phyloP scores from a whole-genome alignment of 1,140 invertebrate species.

The Onthophagus taurus region DNA sequence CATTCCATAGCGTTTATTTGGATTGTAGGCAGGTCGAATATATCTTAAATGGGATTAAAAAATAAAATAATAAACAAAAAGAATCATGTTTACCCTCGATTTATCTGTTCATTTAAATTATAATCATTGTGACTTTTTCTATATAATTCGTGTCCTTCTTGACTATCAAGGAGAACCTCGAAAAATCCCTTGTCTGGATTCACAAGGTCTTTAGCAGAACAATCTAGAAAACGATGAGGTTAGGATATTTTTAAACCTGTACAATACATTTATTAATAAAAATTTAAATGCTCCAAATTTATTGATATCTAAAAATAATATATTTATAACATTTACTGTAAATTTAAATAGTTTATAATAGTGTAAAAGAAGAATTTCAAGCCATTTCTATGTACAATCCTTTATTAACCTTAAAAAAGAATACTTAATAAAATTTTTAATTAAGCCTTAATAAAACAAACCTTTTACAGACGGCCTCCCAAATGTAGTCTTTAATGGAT shows the following conservation, averaged over 20 bases:
- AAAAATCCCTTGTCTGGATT: slow-evolving; percentile 29
- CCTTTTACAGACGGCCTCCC: slow-evolving; percentile 37
- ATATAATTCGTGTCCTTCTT: slow-evolving; percentile 31
- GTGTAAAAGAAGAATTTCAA: no score
- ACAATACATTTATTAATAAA: no score
- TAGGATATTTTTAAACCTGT: no score
- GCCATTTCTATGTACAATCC: no score
- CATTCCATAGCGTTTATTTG: slow-evolving; percentile 34
- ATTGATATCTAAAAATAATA: no score
- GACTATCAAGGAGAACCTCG: slow-evolving; percentile 35
- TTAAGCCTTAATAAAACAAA: slow-evolving; percentile 17
- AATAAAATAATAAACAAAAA: background rate
- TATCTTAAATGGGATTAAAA: slow-evolving; percentile 24
- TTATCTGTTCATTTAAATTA: slow-evolving; percentile 34
- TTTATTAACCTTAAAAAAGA: no score
- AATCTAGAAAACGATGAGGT: no score
- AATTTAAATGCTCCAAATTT: no score
- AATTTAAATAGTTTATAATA: no score
- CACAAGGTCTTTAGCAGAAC: slow-evolving; percentile 25
- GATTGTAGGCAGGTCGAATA: slow-evolving; percentile 24
- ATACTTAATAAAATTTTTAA: background rate
- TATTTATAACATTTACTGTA: no score
- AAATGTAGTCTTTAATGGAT: slow-evolving; percentile 38
- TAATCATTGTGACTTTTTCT: slow-evolving; percentile 35
- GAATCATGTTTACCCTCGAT: slow-evolving; percentile 32